Base-by-base conservation (phyloP, 2,113 vertebrate species). In the Hiodon alosoides region DNA sequence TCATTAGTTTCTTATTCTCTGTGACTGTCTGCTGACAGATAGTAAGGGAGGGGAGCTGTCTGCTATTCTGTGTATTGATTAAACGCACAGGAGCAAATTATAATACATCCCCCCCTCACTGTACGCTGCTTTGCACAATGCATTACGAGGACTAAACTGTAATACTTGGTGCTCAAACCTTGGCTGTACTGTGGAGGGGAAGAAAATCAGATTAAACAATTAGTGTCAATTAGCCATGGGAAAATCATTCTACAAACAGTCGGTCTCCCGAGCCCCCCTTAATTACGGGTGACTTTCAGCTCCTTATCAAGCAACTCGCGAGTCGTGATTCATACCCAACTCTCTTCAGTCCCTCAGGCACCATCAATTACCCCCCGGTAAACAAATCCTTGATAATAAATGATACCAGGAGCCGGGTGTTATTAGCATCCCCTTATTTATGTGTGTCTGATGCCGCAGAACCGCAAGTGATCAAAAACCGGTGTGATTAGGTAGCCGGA, bases 141-240 rank as follows among this genome's bases (percentile, higher is more conserved):
- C 79, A 57, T 68, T 77, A 76, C 60, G 76, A 67, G 78, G 85
- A 82, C 77, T 67, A 79, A 81, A 83, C 83, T 73, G 76, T 65
- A 65, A 65, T 77, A 79, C 81, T 78, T 58, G 79, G 55, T 60
- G 57, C 16, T 76, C 75, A 57, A 73, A 81, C 89, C 89, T 85
- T 79, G 81, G 81, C 83, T 83, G 85, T 87, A 87, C 83, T 85
- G 86, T 86, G 85, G 82, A 89, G 77, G 84, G 85, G 86, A 93
- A 93, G 93, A 94, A 98, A 96, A 95, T 97, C 94, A 94, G 95
- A 97, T 98, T 96, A 97, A 99, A 97, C 94, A 98, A 98, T 99
- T 99, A 98, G 93, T 95, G 95, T 95, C 95, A 99, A 98, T 99
- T 99, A 99, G 94, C 95, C 88, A 90, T 89, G 89, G 94, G 91